Conservation (phyloP, 2,113 vertebrate species). For the Heteronetta atricapilla region DNA sequence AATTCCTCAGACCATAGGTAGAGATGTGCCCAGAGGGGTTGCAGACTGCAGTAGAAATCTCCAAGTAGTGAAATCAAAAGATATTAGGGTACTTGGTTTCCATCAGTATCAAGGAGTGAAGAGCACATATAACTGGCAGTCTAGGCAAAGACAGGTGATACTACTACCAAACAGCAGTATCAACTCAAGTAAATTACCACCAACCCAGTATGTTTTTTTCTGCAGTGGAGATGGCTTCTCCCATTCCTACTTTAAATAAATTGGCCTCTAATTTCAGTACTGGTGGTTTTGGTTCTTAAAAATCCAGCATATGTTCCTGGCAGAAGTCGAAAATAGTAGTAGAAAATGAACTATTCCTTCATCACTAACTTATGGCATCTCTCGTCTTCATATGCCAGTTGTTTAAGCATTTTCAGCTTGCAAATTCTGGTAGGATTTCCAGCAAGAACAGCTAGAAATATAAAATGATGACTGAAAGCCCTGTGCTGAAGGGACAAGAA, state of each 20-base stretch:
- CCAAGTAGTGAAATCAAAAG: not conserved
- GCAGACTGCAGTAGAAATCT: not conserved
- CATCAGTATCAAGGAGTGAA: not conserved
- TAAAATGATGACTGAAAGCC: constrained; percentile 8
- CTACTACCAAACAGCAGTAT: not conserved
- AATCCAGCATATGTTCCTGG: not conserved
- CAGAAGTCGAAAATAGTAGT: not conserved
- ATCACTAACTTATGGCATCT: not conserved
- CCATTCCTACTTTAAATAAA: not conserved
- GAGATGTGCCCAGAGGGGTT: not conserved
- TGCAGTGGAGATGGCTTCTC: not conserved
- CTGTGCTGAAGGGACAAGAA: not conserved
- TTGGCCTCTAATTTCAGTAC: not conserved
- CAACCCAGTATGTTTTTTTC: not conserved
- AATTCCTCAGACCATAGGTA: not conserved
- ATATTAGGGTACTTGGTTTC: not conserved
- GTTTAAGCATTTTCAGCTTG: constrained; percentile 12
- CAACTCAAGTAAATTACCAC: not conserved
- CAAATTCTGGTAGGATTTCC: not conserved
- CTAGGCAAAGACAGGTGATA: not conserved
- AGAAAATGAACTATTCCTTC: not conserved
- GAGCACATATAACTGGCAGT: not conserved
- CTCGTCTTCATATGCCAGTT: not conserved
- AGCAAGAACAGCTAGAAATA: not conserved
- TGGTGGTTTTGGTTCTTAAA: not conserved